Evolutionary conservation across 2,113 vertebrate genomes (phyloP), one percentile per base, ranked within the genome.

Genomic region (Nyctibius bracteatus): DNA sequence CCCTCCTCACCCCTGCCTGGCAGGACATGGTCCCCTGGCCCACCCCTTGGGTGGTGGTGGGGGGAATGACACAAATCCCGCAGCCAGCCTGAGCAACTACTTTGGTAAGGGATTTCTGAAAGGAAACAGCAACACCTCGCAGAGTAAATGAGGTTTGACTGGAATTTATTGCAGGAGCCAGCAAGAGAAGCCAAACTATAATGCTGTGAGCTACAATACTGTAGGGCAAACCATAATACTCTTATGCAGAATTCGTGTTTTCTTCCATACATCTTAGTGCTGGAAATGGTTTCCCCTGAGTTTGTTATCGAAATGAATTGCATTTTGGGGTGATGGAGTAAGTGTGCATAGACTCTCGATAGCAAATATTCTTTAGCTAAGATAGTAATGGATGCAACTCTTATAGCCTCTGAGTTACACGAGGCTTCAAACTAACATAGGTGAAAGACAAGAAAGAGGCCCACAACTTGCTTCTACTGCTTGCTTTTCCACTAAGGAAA

Each of bases 51-150:
- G 55, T 31, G 41, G 12, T 1, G 3, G 20, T 17, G 6, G 30
- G 6, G 33, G 16, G 49, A 31, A 30, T 2, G 0, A 12, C 28
- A 11, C n/a, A 49, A 9, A 55, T 18, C 18, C 55, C 3, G 2
- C 20, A 12, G 49, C n/a, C 66, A 41, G 16, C 35, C 63, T 9
- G 11, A 20, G 41, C 30, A 33, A 6, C 13, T 19, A 3, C 37
- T 57, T 52, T 4, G 10, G 41, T 30, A 30, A 17, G 13, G 33
- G n/a, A 30, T 70, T 90, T 80, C 46, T 70, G 62, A 71, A 66
- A 61, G 25, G 12, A 22, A 7, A n/a, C 14, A n/a, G 18, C 28
- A 65, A 25, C 24, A 18, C 49, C 31, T 65, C 35, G 49, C 75
- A 49, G 6, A 41, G 49, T 19, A 47, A 47, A 19, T 9, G 33